These are phyloP conservation scores for Cynaeus angustus DNA, from an alignment of 2,888 invertebrate genomes.

Conservation along the genomic window DNA sequence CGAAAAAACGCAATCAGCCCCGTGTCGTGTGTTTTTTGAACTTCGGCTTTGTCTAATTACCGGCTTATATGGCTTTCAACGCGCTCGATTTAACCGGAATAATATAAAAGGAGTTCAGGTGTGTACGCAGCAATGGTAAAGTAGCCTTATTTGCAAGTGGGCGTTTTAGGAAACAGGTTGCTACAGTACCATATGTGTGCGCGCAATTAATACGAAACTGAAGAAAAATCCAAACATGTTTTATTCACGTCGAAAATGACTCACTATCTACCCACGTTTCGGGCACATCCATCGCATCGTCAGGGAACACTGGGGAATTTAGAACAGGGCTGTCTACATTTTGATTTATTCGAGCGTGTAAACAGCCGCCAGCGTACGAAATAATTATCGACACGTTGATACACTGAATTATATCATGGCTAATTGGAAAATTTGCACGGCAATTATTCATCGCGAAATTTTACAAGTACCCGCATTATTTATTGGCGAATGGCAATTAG, in stretches of 20 bases:
- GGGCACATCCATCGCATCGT: slow-evolving; percentile 36
- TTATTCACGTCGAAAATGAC: slow-evolving; percentile 48
- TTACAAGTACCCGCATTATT: slow-evolving; percentile 39
- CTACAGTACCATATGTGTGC: slow-evolving; percentile 51
- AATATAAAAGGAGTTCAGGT: slow-evolving; percentile 50
- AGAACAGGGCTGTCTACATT: slow-evolving; percentile 40
- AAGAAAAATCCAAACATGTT: slow-evolving; percentile 48
- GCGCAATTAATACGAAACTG: slow-evolving; percentile 50
- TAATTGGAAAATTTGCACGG: slow-evolving; percentile 49
- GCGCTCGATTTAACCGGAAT: slow-evolving; percentile 45
- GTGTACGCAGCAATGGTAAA: slow-evolving; percentile 46
- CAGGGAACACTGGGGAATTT: slow-evolving; percentile 33
- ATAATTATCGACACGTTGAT: slow-evolving; percentile 51
- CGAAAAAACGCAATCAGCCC: slow-evolving; percentile 13
- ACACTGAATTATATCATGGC: slow-evolving; percentile 50
- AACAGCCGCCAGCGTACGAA: slow-evolving; percentile 46
- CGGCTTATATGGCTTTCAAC: slow-evolving; percentile 38
- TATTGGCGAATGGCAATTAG: slow-evolving; percentile 19
- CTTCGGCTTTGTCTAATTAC: slow-evolving; percentile 38
- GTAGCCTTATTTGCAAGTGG: slow-evolving; percentile 51
- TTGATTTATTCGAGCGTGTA: slow-evolving; percentile 47
- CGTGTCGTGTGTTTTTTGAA: slow-evolving; percentile 7
- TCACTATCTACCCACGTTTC: slow-evolving; percentile 38
- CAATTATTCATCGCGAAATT: slow-evolving; percentile 45
- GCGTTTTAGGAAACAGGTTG: slow-evolving; percentile 53